These are phyloP conservation scores for Andrena marginata DNA, from an alignment of 2,888 invertebrate genomes.

Conservation along the genomic window DNA sequence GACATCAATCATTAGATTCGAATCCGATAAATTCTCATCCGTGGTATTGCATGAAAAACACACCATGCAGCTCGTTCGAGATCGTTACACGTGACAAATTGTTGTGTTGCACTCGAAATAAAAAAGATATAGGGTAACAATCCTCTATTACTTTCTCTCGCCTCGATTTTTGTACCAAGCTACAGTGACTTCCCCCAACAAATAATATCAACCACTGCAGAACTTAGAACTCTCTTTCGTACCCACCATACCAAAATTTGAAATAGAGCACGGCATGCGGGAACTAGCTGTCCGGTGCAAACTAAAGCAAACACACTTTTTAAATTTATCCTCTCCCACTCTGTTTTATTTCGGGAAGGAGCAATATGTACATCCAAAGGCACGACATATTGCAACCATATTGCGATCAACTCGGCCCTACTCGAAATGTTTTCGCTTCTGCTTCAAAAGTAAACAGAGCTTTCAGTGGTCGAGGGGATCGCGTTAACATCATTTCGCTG, in stretches of 20 bases:
- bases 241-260: neutral
- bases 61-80: neutral
- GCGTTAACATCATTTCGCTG: conserved; percentile 21
- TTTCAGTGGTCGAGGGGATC: conserved; percentile 23
- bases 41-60: conserved; percentile 32
- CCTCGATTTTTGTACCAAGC: neutral
- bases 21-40: conserved; percentile 45
- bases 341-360: neutral
- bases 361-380: neutral
- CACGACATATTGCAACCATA: conserved; percentile 15
- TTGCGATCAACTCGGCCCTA: conserved; percentile 15
- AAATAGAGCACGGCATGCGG: neutral
- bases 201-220: neutral
- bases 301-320: neutral
- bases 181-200: neutral
- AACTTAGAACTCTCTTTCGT: no score
- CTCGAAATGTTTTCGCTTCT: conserved; percentile 6
- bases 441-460: conserved; percentile 30
- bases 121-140: neutral
- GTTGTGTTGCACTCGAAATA: conserved; percentile 22
- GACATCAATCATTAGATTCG: conserved; percentile 40
- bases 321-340: neutral
- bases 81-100: conserved; percentile 38
- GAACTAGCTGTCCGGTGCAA: neutral
- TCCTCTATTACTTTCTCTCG: neutral